These are phyloP conservation scores for Drosophila borborema DNA, from an alignment of 2,888 invertebrate species.

Conservation along the genomic window DNA sequence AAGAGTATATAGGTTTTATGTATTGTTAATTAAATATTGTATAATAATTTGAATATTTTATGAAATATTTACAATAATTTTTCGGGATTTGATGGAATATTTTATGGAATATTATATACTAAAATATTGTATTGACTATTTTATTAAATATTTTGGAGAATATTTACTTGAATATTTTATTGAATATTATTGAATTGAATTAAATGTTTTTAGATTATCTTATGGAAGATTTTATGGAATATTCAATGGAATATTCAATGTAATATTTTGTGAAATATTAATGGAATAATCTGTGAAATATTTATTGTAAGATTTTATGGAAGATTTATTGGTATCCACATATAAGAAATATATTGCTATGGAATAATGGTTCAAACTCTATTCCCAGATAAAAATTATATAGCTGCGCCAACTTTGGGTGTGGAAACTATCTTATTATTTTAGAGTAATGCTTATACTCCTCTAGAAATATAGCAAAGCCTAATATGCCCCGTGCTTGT, in stretches of 20 bases:
- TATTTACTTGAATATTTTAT: neutral
- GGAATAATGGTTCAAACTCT: neutral
- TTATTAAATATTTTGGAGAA: too few species aligned
- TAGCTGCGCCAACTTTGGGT: too few species aligned
- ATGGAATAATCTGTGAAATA: too few species aligned
- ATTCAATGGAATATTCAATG: too few species aligned
- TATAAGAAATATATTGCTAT: too few species aligned
- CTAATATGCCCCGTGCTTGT: neutral
- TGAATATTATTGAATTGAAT: neutral
- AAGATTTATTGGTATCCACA: neutral
- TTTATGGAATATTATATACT: neutral
- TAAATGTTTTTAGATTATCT: neutral
- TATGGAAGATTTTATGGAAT: neutral
- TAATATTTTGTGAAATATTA: too few species aligned
- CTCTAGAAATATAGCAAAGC: neutral
- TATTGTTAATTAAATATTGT: too few species aligned
- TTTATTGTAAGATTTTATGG: neutral
- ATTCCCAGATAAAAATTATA: neutral
- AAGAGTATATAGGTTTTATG: neutral
- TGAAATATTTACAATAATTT: neutral
- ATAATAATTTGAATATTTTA: too few species aligned
- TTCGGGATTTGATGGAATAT: neutral
- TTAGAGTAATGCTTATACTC: neutral
- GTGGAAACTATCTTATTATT: too few species aligned
- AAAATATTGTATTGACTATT: too few species aligned